These are phyloP conservation scores for Salminus brasiliensis DNA, from an alignment of 2,113 vertebrate species.

Conservation along the genomic window DNA sequence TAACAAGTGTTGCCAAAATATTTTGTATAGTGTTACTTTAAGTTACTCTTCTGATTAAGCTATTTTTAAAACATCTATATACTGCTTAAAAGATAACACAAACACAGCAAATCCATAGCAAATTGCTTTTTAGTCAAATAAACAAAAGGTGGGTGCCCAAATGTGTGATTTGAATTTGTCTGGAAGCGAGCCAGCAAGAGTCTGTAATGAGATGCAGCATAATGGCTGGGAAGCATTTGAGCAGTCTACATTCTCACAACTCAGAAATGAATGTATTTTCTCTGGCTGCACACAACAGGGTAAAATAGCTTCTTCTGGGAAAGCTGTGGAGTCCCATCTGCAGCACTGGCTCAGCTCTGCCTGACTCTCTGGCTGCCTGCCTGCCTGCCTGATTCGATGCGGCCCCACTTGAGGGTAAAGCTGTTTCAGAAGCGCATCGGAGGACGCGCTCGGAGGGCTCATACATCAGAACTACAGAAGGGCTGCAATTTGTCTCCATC, in stretches of 20 bases:
- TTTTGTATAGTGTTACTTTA: no score
- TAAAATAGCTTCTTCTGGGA: constrained; percentile 12
- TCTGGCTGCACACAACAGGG: constrained; percentile 38
- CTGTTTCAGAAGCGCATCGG: constrained; percentile 13
- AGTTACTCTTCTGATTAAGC: no score
- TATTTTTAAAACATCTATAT: no score
- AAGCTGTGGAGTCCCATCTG: constrained; percentile 55
- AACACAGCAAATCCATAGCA: neutral
- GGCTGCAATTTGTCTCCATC: neutral
- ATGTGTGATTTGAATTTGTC: constrained; percentile 4
- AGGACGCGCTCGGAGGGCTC: constrained; percentile 26
- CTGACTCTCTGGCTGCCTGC: constrained; percentile 27
- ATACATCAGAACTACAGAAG: constrained; percentile 14
- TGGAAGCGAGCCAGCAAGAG: constrained; percentile 23
- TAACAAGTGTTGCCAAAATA: no score
- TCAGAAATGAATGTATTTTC: constrained; percentile 10
- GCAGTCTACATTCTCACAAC: constrained; percentile 17
- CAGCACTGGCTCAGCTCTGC: constrained; percentile 33
- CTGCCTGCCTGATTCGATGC: constrained; percentile 47
- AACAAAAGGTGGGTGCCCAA: constrained; percentile 12
- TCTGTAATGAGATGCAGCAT: neutral
- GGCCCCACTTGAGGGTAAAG: constrained; percentile 17
- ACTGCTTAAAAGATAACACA: neutral
- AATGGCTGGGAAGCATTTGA: constrained; percentile 20
- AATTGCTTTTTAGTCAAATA: constrained; percentile 14